Base-by-base conservation (phyloP, 2,113 vertebrate species). In the Halichoeres trimaculatus region DNA sequence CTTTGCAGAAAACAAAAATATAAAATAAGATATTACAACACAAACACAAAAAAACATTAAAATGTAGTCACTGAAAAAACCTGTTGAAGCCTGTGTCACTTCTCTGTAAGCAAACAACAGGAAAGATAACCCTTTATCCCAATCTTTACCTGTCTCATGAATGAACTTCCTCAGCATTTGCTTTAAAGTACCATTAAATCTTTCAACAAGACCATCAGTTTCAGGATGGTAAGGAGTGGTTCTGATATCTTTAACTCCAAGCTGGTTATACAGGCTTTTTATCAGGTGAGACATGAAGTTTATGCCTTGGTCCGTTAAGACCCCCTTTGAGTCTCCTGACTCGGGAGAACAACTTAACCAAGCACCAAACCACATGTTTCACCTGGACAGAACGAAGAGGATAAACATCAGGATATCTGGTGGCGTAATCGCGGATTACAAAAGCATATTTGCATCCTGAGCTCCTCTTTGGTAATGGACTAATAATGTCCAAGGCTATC, bases 41-140 rank as follows among this genome's bases (percentile, higher is more conserved):
- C n/a, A n/a, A n/a, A n/a, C n/a, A n/a, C n/a, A n/a, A n/a, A n/a
- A n/a, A n/a, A n/a, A n/a, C n/a, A n/a, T n/a, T n/a, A n/a, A n/a
- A n/a, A n/a, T n/a, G n/a, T n/a, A n/a, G n/a, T n/a, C n/a, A n/a
- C n/a, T n/a, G n/a, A n/a, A 30, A 61, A 26, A 62, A 48, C 41
- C 59, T 47, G 59, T 62, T 14, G 59, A 62, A 7, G 59, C 60
- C 19, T 63, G 45, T 1, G 43, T 43, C 38, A 40, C 38, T 10
- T 45, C 60, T 35, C 60, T 1, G 12, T 50, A 63, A 1, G 45
- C 60, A 10, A 63, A 63, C 2, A 63, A 13, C 0, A 63, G 10
- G 16, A 63, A 48, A 19, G 60, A 43, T 24, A 63, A 34, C 43
- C 60, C 50, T 50, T 50, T 63, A 30, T 63, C 60, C 26, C 60